Evolutionary conservation across 2,888 invertebrate genomes (phyloP).

Genomic region (Andrena trimmerana): DNA sequence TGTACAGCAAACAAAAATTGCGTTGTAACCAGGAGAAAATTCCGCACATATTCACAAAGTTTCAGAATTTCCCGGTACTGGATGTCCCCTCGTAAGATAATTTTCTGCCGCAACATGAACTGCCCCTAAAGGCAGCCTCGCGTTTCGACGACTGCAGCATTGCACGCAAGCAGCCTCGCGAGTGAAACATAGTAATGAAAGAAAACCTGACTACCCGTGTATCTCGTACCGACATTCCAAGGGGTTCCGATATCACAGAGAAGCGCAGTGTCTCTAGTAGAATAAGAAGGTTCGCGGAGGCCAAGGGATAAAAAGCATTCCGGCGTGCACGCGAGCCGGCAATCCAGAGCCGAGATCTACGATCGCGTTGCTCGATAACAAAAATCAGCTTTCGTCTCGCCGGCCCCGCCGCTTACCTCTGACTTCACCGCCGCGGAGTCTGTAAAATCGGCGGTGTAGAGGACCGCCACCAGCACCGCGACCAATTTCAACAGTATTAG

Average conservation of each 20-base stretch:
- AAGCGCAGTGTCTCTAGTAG: not conserved
- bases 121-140: not conserved
- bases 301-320: not conserved
- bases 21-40: too few species aligned
- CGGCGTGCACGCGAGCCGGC: not conserved
- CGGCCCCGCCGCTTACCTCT: constrained; percentile 41
- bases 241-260: not conserved
- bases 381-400: not conserved
- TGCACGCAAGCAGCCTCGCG: not conserved
- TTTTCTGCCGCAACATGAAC: too few species aligned
- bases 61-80: too few species aligned
- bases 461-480: constrained; percentile 25
- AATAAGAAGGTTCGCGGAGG: not conserved
- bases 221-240: not conserved
- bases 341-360: not conserved
- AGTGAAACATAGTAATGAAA: not conserved
- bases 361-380: not conserved
- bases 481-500: constrained; percentile 22
- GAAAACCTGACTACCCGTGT: not conserved
- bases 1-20: too few species aligned
- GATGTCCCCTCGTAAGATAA: too few species aligned
- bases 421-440: constrained; percentile 35
- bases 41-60: too few species aligned
- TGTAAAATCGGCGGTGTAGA: constrained; percentile 1
- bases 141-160: not conserved